Percentiles rank a stretch among this genome's conserved stretches.
phyloP scores from a whole-genome alignment of 2,888 invertebrate species.

The Corbicula japonica region DNA sequence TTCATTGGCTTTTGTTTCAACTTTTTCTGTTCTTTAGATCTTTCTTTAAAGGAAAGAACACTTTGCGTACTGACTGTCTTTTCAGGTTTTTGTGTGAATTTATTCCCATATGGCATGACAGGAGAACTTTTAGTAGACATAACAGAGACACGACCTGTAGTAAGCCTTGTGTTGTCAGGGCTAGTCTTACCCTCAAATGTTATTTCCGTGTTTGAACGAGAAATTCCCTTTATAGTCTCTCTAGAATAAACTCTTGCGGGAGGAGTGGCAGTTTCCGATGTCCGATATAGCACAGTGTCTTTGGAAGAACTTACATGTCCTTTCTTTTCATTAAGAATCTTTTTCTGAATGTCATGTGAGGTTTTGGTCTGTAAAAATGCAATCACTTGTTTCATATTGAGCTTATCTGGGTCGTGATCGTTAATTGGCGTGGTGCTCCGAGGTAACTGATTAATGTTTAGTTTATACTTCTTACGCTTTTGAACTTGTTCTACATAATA shows the following conservation, averaged over 20 bases:
- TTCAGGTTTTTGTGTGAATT: slow-evolving; percentile 1
- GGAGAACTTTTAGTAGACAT: slow-evolving; percentile 67
- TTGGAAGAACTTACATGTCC: neutral
- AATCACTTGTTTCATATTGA: slow-evolving; percentile 81
- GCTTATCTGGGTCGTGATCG: slow-evolving; percentile 81
- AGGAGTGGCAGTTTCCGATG: neutral
- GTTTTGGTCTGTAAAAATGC: slow-evolving; percentile 75
- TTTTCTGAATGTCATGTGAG: slow-evolving; percentile 51
- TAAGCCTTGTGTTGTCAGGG: slow-evolving; percentile 28
- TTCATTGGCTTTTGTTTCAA: slow-evolving; percentile 52
- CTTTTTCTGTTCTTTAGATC: slow-evolving; percentile 38
- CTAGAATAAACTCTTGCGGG: neutral
- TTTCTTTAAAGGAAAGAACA: slow-evolving; percentile 42
- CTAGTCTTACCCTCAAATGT: slow-evolving; percentile 27
- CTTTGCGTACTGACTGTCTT: slow-evolving; percentile 33
- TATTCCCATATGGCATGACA: slow-evolving; percentile 40
- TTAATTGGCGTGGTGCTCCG: slow-evolving; percentile 79
- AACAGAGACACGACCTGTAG: slow-evolving; percentile 55
- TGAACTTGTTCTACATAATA: slow-evolving; percentile 68
- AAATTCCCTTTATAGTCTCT: slow-evolving; percentile 1
- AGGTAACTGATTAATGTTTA: slow-evolving; percentile 77
- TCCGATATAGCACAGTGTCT: neutral
- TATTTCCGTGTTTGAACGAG: slow-evolving; percentile 19
- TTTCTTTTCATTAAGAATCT: slow-evolving; percentile 19
- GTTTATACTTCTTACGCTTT: slow-evolving; percentile 71